Conservation (phyloP, 2,888 invertebrate species). For the Antheraea yamamai region DNA sequence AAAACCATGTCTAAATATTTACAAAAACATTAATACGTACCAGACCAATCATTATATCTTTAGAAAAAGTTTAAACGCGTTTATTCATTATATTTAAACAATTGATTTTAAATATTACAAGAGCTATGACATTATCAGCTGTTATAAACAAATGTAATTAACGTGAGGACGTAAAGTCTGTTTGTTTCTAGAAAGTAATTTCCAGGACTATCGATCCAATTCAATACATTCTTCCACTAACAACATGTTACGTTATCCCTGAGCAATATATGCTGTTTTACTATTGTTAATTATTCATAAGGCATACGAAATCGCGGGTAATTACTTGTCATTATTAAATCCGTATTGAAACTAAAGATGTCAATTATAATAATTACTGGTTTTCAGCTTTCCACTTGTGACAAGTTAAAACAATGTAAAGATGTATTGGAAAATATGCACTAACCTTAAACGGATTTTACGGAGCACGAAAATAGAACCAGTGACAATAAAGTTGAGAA, state of each 20-base stretch:
- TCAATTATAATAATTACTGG: background rate
- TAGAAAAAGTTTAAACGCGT: constrained; percentile 14
- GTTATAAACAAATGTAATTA: background rate
- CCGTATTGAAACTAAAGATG: no score
- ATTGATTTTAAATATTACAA: background rate
- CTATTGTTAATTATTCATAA: no score
- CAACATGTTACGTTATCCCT: no score
- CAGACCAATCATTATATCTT: background rate
- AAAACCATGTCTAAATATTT: background rate
- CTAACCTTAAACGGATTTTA: background rate
- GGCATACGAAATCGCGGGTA: no score
- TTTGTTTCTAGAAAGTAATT: no score
- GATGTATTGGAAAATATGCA: background rate
- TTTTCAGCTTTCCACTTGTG: background rate
- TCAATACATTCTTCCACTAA: no score
- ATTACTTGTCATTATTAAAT: no score
- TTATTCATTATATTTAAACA: background rate
- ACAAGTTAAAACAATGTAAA: background rate
- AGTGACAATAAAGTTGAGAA: no score
- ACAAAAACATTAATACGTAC: background rate
- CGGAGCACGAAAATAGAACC: no score
- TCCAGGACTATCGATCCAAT: no score
- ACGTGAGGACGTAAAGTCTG: no score
- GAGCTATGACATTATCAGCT: background rate
- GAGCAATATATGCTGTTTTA: no score